These are phyloP conservation scores for Thunnus albacares DNA, from an alignment of 2,797 vertebrate genomes.

Conservation along the genomic window DNA sequence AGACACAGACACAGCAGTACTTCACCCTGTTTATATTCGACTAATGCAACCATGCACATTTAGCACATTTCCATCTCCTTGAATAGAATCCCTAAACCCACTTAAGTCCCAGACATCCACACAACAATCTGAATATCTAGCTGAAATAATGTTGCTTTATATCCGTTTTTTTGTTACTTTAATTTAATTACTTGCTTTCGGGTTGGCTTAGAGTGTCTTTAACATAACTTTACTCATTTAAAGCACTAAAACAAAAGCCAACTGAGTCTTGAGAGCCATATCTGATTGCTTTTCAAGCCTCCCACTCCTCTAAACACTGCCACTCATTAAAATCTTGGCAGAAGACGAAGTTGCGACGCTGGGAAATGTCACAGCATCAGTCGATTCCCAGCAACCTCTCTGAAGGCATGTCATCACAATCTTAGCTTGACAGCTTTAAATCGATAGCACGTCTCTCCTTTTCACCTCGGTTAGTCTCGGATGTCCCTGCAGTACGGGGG, in stretches of 20 bases:
- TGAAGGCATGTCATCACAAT: constrained; percentile 59
- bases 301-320: constrained; percentile 29
- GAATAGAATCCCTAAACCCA: neutral
- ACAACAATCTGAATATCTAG: neutral
- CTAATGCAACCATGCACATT: neutral
- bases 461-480: constrained; percentile 32
- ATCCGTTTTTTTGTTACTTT: neutral
- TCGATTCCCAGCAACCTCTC: constrained; percentile 46
- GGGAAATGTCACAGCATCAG: constrained; percentile 53
- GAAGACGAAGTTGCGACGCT: constrained; percentile 38
- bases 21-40: neutral
- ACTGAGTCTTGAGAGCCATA: constrained; percentile 25
- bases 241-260: constrained; percentile 21
- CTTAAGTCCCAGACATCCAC: neutral
- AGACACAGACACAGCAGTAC: constrained; percentile 1
- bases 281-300: constrained; percentile 44
- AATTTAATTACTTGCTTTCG: neutral
- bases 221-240: constrained; percentile 21
- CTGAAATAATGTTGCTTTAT: neutral
- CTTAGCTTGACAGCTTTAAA: constrained; percentile 57
- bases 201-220: constrained; percentile 5
- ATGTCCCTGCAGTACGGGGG: constrained; percentile 8
- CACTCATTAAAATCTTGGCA: constrained; percentile 53
- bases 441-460: constrained; percentile 45
- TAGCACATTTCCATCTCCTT: neutral